phyloP scores from a whole-genome alignment of 1,140 invertebrate species.

The Neodiprion pinetum region DNA sequence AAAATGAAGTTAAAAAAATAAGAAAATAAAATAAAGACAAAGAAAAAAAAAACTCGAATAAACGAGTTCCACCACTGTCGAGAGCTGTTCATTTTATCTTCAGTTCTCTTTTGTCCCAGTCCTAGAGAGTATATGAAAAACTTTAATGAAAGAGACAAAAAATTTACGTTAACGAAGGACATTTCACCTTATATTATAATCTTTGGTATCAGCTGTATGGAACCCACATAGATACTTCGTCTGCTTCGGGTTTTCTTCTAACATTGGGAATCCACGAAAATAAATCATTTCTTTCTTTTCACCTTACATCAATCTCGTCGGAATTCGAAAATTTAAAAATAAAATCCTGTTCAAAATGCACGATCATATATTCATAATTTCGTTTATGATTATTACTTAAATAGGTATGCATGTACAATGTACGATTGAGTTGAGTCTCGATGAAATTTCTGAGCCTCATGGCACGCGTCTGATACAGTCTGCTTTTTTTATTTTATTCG shows the following conservation, averaged over 20 bases:
- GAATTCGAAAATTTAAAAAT: too few relatives aligned
- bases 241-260: conserved; percentile 5
- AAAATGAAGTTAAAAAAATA: too few relatives aligned
- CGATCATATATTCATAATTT: too few relatives aligned
- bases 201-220: conserved; percentile 60
- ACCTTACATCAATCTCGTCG: conserved; percentile 7
- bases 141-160: background rate
- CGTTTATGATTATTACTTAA: too few relatives aligned
- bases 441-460: background rate
- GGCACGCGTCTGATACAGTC: background rate
- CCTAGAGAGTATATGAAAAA: background rate
- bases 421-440: background rate
- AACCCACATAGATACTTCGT: conserved; percentile 38
- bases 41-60: conserved; percentile 23
- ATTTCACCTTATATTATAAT: conserved; percentile 50
- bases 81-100: background rate
- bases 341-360: too few relatives aligned
- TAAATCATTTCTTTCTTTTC: conserved; percentile 16
- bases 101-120: conserved; percentile 1
- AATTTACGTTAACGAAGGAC: conserved; percentile 34
- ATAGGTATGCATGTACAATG: background rate
- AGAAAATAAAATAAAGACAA: background rate
- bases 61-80: background rate
- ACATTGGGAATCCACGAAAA: too few relatives aligned
- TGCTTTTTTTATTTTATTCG: background rate